Evolutionary conservation across 2,888 invertebrate genomes (phyloP).

Genomic region (Chrysolina americana): DNA sequence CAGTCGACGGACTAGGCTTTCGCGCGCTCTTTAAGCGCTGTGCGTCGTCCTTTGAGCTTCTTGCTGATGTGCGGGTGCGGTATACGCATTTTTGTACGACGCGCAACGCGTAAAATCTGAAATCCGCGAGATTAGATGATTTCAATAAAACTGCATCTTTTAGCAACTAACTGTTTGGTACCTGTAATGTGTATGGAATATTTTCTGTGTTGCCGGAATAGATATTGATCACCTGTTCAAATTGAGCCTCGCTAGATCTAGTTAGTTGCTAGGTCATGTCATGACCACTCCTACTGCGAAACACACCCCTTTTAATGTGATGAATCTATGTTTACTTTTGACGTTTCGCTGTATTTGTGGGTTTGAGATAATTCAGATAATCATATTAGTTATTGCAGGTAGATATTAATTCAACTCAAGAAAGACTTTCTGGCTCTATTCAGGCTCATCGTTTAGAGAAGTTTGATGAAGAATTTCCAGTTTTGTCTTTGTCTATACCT

Average conservation of each 20-base stretch:
- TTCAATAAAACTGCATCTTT: conserved; percentile 44
- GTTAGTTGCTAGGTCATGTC: conserved; percentile 16
- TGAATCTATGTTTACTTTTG: background rate
- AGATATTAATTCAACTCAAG: too few relatives aligned
- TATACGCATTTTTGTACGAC: conserved; percentile 55
- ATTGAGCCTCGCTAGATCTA: background rate
- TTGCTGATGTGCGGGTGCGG: conserved; percentile 67
- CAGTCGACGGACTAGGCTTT: conserved; percentile 65
- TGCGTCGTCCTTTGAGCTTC: conserved; percentile 60
- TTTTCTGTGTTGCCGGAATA: background rate
- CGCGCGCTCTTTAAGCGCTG: conserved; percentile 63
- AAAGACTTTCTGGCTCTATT: too few relatives aligned
- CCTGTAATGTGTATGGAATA: background rate
- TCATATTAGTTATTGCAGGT: too few relatives aligned
- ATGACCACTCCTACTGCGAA: conserved; percentile 45
- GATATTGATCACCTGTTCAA: conserved; percentile 38
- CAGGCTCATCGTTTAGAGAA: too few relatives aligned
- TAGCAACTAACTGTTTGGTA: conserved; percentile 2
- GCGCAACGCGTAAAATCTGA: conserved; percentile 48
- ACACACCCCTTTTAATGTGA: conserved; percentile 43
- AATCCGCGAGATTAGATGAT: conserved; percentile 39
- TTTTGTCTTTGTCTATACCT: too few relatives aligned
- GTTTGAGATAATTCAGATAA: too few relatives aligned
- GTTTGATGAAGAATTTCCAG: too few relatives aligned
- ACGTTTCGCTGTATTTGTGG: background rate